phyloP scores from a whole-genome alignment of 2,113 vertebrate genomes.

The Cairina moschata region DNA sequence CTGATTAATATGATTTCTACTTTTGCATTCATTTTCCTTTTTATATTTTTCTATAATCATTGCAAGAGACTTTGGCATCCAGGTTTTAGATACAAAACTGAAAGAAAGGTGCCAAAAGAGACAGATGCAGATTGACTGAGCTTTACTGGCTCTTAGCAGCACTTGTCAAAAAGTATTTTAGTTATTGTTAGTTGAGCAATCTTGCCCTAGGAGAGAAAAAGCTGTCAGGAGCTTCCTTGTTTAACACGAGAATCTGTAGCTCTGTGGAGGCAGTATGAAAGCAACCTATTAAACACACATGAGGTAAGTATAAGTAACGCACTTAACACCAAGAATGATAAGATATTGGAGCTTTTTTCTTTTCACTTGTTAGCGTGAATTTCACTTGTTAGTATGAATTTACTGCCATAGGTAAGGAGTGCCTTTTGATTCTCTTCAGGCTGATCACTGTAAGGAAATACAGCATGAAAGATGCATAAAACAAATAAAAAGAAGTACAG shows the following conservation, averaged over 20 bases:
- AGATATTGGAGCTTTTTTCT: not conserved
- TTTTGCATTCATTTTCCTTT: slow-evolving; percentile 60
- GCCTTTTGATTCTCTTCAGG: not conserved
- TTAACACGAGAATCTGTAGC: slow-evolving; percentile 58
- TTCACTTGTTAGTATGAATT: not conserved
- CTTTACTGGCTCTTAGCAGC: slow-evolving; percentile 66
- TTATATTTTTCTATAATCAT: slow-evolving; percentile 2
- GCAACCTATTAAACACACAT: slow-evolving; percentile 50
- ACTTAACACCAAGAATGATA: not conserved
- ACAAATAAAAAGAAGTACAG: not conserved
- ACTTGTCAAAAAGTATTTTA: slow-evolving; percentile 75
- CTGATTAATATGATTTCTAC: slow-evolving; percentile 75
- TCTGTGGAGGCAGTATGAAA: slow-evolving; percentile 39
- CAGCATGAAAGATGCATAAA: not conserved
- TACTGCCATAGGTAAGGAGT: not conserved
- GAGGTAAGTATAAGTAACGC: not conserved
- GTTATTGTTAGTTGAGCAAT: slow-evolving; percentile 72
- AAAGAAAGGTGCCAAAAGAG: slow-evolving; percentile 55
- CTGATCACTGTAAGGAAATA: not conserved
- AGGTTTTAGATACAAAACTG: slow-evolving; percentile 26
- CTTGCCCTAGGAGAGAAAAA: slow-evolving; percentile 71
- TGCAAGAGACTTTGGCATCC: slow-evolving; percentile 30
- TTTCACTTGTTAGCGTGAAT: not conserved
- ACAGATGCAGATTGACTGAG: slow-evolving; percentile 64
- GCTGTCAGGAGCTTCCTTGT: slow-evolving; percentile 66